Evolutionary conservation across 2,797 vertebrate species (phyloP), one percentile per base, ranked within the genome.

Genomic region (Babyrousa celebensis): DNA sequence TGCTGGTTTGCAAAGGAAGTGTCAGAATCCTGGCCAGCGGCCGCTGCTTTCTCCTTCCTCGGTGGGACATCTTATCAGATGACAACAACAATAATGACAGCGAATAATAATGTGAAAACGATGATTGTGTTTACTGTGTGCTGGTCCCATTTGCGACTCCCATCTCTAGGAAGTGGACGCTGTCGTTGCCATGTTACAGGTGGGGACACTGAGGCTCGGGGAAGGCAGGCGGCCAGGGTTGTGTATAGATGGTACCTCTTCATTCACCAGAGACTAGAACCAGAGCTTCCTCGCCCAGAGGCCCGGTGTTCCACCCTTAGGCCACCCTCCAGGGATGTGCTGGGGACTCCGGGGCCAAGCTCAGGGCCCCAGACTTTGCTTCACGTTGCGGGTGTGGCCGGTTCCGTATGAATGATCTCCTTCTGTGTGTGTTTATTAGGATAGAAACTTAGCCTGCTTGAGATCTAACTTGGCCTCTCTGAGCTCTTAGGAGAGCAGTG

Each of bases 81-180:
- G 10, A 18, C 17, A 12, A 6, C 27, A 3, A 27, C 12, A 32
- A 27, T 14, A 6, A 14, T 12, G 3, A 11, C 10, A 1, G 23
- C 12, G 2, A 20, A 9, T 1, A 1, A 4, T 23, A 5, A 36
- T 1, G 23, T 9, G 3, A n/a, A 1, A 4, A 7, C 2, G 2
- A 25, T 4, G 21, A 8, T 0, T 0, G 2, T 6, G 60, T 25
- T 54, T 14, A 16, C 70, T 2, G 27, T 0, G 11, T 14, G 0
- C 74, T 7, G 25, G 27, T 8, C 43, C 70, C 9, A 0, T 5
- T 21, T 40, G 2, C 3, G 16, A 25, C 80, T 83, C 60, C 62
- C 0, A 0, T 54, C 68, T 58, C 52, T 43, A 23, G 89, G 54
- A 68, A 29, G 36, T 3, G n/a, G 63, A 20, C 14, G 0, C 32